Conservation (phyloP, 2,888 invertebrate genomes). For the Helleia helle region DNA sequence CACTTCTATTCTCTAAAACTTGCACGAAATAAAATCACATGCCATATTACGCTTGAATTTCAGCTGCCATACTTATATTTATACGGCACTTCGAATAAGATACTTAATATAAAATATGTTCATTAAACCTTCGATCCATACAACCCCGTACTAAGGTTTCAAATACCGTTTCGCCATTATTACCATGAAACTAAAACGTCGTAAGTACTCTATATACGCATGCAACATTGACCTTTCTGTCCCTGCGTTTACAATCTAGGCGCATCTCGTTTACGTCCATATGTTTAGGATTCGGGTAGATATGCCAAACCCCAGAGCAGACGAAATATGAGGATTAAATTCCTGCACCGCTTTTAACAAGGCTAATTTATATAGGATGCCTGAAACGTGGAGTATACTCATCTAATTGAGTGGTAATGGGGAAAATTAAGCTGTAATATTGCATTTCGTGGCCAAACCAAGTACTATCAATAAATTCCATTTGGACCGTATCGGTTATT, state of each 20-base stretch:
- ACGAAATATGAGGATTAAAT: constrained; percentile 74
- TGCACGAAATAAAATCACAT: too few species aligned
- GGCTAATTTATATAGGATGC: constrained; percentile 67
- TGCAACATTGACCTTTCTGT: constrained; percentile 32
- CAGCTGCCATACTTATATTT: neutral
- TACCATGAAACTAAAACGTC: constrained; percentile 14
- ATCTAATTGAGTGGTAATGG: constrained; percentile 69
- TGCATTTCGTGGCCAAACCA: constrained; percentile 16
- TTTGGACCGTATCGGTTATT: too few species aligned
- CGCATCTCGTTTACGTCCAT: constrained; percentile 33
- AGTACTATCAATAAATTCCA: constrained; percentile 8
- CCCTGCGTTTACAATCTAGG: constrained; percentile 30
- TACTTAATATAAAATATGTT: constrained; percentile 11
- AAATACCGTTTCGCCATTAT: constrained; percentile 11
- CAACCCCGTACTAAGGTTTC: constrained; percentile 11
- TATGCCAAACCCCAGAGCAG: constrained; percentile 60
- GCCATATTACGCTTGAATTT: neutral
- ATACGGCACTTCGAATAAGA: constrained; percentile 1
- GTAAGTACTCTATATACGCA: constrained; percentile 14
- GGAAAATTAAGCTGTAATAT: constrained; percentile 43
- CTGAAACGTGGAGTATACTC: constrained; percentile 44
- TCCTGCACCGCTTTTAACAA: constrained; percentile 71
- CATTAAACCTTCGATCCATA: constrained; percentile 11
- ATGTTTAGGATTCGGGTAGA: constrained; percentile 61
- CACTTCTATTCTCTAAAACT: too few species aligned